Conservation (phyloP, 2,113 vertebrate species). For the Boleophthalmus pectinirostris region DNA sequence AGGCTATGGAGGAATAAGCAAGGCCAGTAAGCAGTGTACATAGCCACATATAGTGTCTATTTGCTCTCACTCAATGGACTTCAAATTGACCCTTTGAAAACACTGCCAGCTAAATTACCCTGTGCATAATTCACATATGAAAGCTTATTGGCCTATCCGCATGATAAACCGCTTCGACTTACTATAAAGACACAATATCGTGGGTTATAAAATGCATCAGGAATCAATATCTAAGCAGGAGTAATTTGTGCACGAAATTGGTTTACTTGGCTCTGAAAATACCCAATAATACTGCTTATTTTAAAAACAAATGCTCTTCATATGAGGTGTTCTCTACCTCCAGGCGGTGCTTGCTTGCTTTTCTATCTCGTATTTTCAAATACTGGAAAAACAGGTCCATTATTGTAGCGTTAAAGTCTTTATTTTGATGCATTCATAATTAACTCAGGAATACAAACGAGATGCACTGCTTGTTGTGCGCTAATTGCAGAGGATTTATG, state of each 20-base stretch:
- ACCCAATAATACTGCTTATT: slow-evolving; percentile 31
- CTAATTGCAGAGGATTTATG: slow-evolving; percentile 78
- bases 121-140: slow-evolving; percentile 28
- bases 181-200: slow-evolving; percentile 7
- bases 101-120: slow-evolving; percentile 32
- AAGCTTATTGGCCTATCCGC: slow-evolving; percentile 16
- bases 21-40: slow-evolving; percentile 45
- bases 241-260: slow-evolving; percentile 23
- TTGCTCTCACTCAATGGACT: slow-evolving; percentile 55
- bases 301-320: slow-evolving; percentile 42
- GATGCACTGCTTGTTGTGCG: slow-evolving; percentile 71
- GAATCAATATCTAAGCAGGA: slow-evolving; percentile 7
- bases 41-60: slow-evolving; percentile 40
- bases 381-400: slow-evolving; percentile 63
- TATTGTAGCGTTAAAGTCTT: slow-evolving; percentile 69
- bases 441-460: slow-evolving; percentile 74
- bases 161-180: slow-evolving; percentile 17
- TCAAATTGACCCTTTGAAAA: slow-evolving; percentile 48
- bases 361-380: slow-evolving; percentile 59
- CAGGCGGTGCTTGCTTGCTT: slow-evolving; percentile 14
- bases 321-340: slow-evolving; percentile 38
- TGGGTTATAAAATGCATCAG: slow-evolving; percentile 4
- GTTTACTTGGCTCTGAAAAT: slow-evolving; percentile 27
- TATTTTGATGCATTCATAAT: slow-evolving; percentile 75
- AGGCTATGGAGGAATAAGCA: slow-evolving; percentile 42